Conservation (phyloP, 2,888 invertebrate species). For the Chaetogeoica ovagalla region DNA sequence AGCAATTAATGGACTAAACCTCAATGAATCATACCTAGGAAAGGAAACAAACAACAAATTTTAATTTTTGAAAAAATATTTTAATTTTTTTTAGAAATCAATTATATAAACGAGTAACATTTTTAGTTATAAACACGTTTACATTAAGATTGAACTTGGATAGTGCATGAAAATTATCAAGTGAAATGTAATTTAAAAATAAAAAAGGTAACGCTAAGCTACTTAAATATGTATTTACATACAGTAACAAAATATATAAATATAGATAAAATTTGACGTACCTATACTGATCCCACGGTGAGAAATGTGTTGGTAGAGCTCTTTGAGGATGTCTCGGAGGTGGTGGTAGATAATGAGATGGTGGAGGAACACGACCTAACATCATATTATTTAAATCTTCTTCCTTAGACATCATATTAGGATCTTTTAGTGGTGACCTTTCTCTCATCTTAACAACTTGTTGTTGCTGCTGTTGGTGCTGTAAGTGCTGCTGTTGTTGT, state of each 20-base stretch:
- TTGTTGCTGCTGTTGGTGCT: conserved; percentile 57
- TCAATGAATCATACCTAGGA: conserved; percentile 68
- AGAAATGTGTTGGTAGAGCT: conserved; percentile 62
- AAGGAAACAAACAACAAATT: not conserved
- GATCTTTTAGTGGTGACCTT: conserved; percentile 77
- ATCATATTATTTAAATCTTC: conserved; percentile 55
- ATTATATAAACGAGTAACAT: no score
- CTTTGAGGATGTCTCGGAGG: conserved; percentile 60
- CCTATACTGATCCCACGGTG: conserved; percentile 67
- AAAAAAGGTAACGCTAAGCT: no score
- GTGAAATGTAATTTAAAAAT: no score
- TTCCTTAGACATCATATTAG: conserved; percentile 60
- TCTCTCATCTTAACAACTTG: conserved; percentile 61
- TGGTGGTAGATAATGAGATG: conserved; percentile 61
- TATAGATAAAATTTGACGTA: conserved; percentile 29
- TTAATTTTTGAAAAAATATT: not conserved
- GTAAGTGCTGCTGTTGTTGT: conserved; percentile 50
- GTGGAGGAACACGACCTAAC: conserved; percentile 62
- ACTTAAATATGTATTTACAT: not conserved
- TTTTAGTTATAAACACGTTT: no score
- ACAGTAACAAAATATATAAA: not conserved
- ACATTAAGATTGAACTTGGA: no score
- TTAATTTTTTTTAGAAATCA: not conserved
- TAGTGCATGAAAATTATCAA: no score
- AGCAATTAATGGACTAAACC: conserved; percentile 79